A percentile compares a stretch with the other conserved stretches of the same genome.
These are phyloP conservation scores for Sinodicranocentrus sp. DNA, from an alignment of 2,888 invertebrate species.

Conservation along the genomic window DNA sequence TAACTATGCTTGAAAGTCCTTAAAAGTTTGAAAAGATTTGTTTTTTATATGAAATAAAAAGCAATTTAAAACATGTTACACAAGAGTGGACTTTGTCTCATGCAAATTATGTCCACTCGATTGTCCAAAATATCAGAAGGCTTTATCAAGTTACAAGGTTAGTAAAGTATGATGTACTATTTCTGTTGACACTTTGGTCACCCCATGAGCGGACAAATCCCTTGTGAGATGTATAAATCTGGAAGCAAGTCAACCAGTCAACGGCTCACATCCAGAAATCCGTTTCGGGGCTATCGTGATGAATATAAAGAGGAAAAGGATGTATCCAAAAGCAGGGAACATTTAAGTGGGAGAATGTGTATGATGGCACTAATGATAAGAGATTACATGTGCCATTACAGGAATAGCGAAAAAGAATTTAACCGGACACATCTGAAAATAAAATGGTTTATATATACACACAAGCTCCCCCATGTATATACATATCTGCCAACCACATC, in stretches of 20 bases:
- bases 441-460: neutral
- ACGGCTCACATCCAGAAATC: conserved; percentile 21
- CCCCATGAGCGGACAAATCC: conserved; percentile 8
- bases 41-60: too few species aligned
- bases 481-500: conserved; percentile 44
- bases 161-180: conserved; percentile 1
- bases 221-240: conserved; percentile 3
- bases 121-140: too few species aligned
- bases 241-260: conserved; percentile 25
- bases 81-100: neutral
- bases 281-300: neutral
- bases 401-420: conserved; percentile 34
- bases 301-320: too few species aligned
- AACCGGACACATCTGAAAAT: conserved; percentile 34
- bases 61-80: too few species aligned
- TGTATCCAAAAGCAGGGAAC: too few species aligned
- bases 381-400: conserved; percentile 62
- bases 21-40: too few species aligned
- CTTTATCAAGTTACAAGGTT: too few species aligned
- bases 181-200: conserved; percentile 34
- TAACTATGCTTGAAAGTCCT: too few species aligned
- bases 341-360: neutral
- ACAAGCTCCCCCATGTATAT: neutral
- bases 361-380: conserved; percentile 65
- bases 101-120: too few species aligned